Base-by-base conservation (phyloP, 2,113 vertebrate genomes). In the Dendropsophus ebraccatus region DNA sequence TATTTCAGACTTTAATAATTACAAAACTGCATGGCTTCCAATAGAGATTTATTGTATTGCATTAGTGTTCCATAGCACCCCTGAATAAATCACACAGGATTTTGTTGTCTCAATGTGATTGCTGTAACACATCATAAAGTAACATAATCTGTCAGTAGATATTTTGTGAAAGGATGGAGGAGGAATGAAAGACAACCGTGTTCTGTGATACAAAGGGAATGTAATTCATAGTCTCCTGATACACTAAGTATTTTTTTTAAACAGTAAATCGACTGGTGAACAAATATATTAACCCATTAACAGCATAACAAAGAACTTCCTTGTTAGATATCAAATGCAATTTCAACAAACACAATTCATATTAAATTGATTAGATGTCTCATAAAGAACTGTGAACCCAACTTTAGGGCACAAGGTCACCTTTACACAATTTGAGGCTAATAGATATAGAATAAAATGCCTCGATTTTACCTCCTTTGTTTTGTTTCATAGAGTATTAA, bases 11-110 rank as follows among this genome's bases (percentile, higher is more conserved):
- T 45, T 10, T 45, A 47, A 84, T 62, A 35, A 76, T 76, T 84
- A 65, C 50, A 23, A 62, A 84, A 32, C 54, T 49, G 7, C 23
- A 84, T 62, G 11, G 14, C 58, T 65, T 84, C n/a, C 54, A 62
- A 76, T 75, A 49, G 35, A 84, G 83, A 84, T 76, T 76, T 84
- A 74, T 65, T 84, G 50, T 65, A 77, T 76, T 73, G 67, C 49
- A 83, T 83, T 73, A 73, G 65, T 56, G 30, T 70, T 54, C 35
- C 73, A 41, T 5, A n/a, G 37, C 21, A 32, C 60, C 41, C 17
- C 25, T 77, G 72, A 77, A 76, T 84, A 84, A 65, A 84, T 84
- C 70, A 74, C 47, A 41, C 13, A 10, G 30, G 67, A 84, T 74
- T 75, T 84, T 58, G 80, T 32, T 84, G 67, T 75, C 82, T 60